Conservation (phyloP, 2,797 vertebrate genomes). For the Hydrolagus colliei region DNA sequence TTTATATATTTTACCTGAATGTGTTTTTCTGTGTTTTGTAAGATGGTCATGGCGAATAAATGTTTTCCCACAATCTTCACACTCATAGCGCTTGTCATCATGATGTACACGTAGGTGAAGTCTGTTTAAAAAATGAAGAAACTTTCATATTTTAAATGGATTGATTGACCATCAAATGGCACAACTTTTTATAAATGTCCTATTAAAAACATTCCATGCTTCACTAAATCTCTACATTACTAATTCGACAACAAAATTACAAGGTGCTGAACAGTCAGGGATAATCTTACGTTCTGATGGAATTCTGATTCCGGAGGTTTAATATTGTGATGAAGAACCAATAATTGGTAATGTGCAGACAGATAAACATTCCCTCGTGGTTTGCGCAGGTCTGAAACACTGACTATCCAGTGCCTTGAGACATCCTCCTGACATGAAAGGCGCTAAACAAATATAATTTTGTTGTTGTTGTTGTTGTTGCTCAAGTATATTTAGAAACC, state of each 20-base stretch:
- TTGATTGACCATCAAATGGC: too few species aligned
- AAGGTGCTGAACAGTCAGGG: not conserved
- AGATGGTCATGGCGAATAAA: slow-evolving; percentile 96
- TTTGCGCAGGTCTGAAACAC: not conserved
- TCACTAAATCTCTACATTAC: not conserved
- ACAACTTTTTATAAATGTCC: not conserved
- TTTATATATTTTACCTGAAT: slow-evolving; percentile 69
- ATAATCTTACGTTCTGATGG: too few species aligned
- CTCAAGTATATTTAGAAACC: not conserved
- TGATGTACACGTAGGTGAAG: slow-evolving; percentile 92
- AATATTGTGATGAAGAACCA: too few species aligned
- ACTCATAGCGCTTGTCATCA: slow-evolving; percentile 93
- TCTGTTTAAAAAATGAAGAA: slow-evolving; percentile 48
- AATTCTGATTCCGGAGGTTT: too few species aligned
- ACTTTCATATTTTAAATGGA: too few species aligned
- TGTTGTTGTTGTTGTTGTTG: not conserved
- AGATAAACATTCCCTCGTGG: not conserved
- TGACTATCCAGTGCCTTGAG: too few species aligned
- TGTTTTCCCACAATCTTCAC: slow-evolving; percentile 90
- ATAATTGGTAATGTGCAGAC: too few species aligned
- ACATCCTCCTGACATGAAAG: too few species aligned
- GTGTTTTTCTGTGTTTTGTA: slow-evolving; percentile 96
- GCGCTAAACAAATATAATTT: too few species aligned
- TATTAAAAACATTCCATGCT: not conserved
- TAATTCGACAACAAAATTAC: not conserved